phyloP scores from a whole-genome alignment of 2,113 vertebrate genomes.

The Alligator mississippiensis region DNA sequence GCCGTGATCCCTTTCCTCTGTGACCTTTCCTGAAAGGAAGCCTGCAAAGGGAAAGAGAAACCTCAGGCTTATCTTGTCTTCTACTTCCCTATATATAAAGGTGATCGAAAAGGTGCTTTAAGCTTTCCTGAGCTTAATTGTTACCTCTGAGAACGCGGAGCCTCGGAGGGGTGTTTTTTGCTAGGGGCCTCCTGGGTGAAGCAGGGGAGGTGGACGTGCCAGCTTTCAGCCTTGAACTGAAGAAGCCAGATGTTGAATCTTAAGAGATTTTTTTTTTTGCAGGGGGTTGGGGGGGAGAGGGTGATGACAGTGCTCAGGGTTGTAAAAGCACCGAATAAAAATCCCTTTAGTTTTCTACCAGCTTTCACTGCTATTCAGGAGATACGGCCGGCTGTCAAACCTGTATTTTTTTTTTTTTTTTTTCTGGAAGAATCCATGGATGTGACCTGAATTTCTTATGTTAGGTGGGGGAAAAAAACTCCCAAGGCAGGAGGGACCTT shows the following conservation, averaged over 20 bases:
- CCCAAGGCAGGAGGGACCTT: not conserved
- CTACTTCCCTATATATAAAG: not conserved
- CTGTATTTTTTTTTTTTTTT: not conserved
- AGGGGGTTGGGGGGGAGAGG: not conserved
- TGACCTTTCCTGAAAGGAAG: not conserved
- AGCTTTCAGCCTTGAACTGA: not conserved
- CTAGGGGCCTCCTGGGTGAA: too few relatives aligned
- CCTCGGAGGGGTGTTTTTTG: not conserved
- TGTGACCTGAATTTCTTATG: not conserved
- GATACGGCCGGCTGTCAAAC: not conserved
- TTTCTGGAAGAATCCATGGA: not conserved
- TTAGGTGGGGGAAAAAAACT: accelerated
- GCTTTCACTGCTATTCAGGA: not conserved
- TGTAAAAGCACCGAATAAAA: not conserved
- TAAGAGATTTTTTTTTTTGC: not conserved
- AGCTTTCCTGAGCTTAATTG: not conserved
- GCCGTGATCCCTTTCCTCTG: not conserved
- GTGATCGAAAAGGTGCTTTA: not conserved
- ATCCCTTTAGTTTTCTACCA: not conserved
- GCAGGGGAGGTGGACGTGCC: not conserved
- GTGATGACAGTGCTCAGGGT: not conserved
- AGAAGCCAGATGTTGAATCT: not conserved
- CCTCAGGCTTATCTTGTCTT: accelerated
- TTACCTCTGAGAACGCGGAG: not conserved
- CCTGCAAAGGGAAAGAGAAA: not conserved